Base-by-base conservation (phyloP, 2,113 vertebrate species). In the Gadus chalcogrammus region DNA sequence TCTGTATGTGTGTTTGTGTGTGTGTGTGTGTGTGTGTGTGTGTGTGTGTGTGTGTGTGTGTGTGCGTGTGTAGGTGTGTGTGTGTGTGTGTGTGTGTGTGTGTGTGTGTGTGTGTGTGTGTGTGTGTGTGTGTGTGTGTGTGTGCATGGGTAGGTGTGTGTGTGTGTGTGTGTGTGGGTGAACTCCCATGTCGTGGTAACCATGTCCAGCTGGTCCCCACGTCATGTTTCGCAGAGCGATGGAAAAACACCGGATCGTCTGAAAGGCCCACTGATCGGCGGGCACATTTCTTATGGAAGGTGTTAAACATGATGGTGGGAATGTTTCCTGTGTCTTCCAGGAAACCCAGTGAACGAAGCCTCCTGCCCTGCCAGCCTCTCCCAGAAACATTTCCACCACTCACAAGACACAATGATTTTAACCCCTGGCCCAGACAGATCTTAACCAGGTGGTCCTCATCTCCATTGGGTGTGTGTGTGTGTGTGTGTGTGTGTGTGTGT, bases 361-460 rank as follows among this genome's bases (percentile, higher is more conserved):
- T 80, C 69, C 71, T 75, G 66, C 31, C 65, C 70, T 16, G 58
- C 74, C 72, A 77, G 28, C 71, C 64, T 79, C 72, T 76, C 67
- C 61, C 31, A 72, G 74, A 79, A 61, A 38, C 70, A 65, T 65
- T 69, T 75, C 65, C 68, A 72, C 75, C 66, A 58, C 79, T 60
- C 76, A 85, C 79, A 84, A 86, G 85, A 84, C 79, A 82, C 78
- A 82, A 85, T 88, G 81, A 88, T 88, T 89, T 88, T 86, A 91
- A 90, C 86, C 87, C 75, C 80, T 88, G 74, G 74, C 85, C 83
- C 69, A 76, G 75, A 79, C 78, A 84, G 87, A 90, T 84, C 79
- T 65, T 74, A 69, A 82, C 87, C 85, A 89, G 85, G 85, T 89
- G 87, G 81, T 82, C 81, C 72, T 55, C 70, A 77, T 76, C 67